A percentile compares a stretch with the other conserved stretches of the same genome.
These are phyloP conservation scores for Xenentodon cancila DNA, from an alignment of 2,797 vertebrate species.

Conservation along the genomic window DNA sequence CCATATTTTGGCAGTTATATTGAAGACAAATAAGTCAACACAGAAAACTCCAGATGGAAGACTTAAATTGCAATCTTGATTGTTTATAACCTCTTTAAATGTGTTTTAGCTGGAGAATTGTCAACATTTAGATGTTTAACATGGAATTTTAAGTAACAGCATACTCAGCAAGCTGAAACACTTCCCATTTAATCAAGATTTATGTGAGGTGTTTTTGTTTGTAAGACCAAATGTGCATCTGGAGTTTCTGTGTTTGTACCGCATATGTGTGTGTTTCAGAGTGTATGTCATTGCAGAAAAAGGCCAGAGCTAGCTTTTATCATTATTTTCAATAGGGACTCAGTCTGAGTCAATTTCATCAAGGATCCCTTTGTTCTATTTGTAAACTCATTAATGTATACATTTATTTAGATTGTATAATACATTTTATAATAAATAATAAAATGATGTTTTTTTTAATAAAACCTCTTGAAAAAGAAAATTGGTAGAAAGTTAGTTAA, in stretches of 20 bases:
- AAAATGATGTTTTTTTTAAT: constrained; percentile 1
- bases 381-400: constrained; percentile 63
- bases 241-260: constrained; percentile 3
- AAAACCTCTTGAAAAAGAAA: not conserved
- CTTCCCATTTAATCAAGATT: constrained; percentile 30
- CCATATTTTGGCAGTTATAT: constrained; percentile 2
- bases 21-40: not conserved
- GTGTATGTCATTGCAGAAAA: constrained; percentile 36
- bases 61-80: constrained; percentile 26
- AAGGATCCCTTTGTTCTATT: constrained; percentile 55
- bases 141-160: constrained; percentile 34
- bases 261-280: constrained; percentile 25
- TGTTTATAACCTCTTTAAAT: constrained; percentile 4
- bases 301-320: constrained; percentile 48
- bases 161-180: constrained; percentile 16
- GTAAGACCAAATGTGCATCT: constrained; percentile 7
- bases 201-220: constrained; percentile 26
- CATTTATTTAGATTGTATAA: constrained; percentile 37
- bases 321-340: constrained; percentile 73
- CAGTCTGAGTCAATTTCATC: constrained; percentile 69
- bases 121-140: constrained; percentile 46
- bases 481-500: too few relatives aligned
- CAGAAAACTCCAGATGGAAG: constrained; percentile 8
- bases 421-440: too few relatives aligned
- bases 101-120: constrained; percentile 30